Evolutionary conservation across 1,140 invertebrate species (phyloP).

Genomic region (Popillia japonica): DNA sequence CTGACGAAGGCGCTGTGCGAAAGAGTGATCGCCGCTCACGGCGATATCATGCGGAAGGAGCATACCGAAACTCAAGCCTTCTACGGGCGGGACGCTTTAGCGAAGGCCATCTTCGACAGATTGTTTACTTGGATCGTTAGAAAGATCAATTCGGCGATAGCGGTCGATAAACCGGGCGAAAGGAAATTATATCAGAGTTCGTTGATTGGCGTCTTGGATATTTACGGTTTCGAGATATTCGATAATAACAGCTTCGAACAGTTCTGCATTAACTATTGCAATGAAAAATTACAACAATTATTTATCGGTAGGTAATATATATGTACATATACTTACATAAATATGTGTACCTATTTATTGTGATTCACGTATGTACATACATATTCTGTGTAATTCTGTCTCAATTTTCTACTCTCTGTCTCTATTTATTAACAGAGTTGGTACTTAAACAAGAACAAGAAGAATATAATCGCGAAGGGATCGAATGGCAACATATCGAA

Average conservation of each 20-base stretch:
- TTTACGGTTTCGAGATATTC: slow-evolving; percentile 98
- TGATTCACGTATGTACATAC: not conserved
- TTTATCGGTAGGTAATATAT: slow-evolving; percentile 93
- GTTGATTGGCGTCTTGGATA: slow-evolving; percentile 94
- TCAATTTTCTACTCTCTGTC: not conserved
- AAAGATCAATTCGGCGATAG: slow-evolving; percentile 87
- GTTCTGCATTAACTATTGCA: slow-evolving; percentile 96
- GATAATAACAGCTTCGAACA: slow-evolving; percentile 95
- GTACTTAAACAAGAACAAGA: slow-evolving; percentile 96
- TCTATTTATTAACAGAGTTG: slow-evolving; percentile 73
- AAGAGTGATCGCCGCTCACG: slow-evolving; percentile 90
- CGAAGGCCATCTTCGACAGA: slow-evolving; percentile 93
- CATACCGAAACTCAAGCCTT: slow-evolving; percentile 85
- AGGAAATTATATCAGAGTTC: slow-evolving; percentile 75
- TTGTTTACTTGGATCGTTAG: slow-evolving; percentile 93
- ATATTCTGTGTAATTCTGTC: not conserved
- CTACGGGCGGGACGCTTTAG: slow-evolving; percentile 92
- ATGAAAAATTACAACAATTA: slow-evolving; percentile 95
- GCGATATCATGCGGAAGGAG: slow-evolving; percentile 92
- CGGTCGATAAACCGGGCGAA: slow-evolving; percentile 65
- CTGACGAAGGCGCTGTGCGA: slow-evolving; percentile 81
- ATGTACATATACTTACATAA: too few relatives aligned
- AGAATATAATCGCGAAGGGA: slow-evolving; percentile 92
- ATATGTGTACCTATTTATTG: slow-evolving; percentile 13
- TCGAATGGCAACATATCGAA: slow-evolving; percentile 88